Evolutionary conservation across 2,113 vertebrate genomes (phyloP).

Genomic region (Callocephalon fimbriatum): DNA sequence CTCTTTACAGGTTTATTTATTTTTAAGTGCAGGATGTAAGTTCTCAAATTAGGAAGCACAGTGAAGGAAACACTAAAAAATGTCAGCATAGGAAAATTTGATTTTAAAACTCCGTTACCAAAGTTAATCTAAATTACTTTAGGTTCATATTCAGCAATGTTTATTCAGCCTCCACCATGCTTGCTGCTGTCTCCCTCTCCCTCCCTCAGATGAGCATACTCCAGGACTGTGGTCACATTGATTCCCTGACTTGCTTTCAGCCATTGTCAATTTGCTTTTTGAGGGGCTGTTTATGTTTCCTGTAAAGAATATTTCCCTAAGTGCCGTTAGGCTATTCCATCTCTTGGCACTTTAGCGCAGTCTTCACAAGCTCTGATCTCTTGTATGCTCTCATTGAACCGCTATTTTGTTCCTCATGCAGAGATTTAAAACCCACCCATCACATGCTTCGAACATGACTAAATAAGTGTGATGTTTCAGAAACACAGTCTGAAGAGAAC

Average conservation of each 20-base stretch:
- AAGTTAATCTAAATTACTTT: background rate
- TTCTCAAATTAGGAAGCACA: background rate
- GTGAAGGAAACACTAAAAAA: background rate
- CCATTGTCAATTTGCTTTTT: background rate
- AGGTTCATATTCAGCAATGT: background rate
- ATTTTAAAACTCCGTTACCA: background rate
- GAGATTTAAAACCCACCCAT: background rate
- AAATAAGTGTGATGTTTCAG: background rate
- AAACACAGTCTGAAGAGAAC: background rate
- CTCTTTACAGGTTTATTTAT: background rate
- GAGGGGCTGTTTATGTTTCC: background rate
- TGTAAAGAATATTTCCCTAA: background rate
- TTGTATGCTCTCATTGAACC: background rate
- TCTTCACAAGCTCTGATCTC: background rate
- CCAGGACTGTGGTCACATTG: background rate
- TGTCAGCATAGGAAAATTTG: background rate
- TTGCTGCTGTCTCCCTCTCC: background rate
- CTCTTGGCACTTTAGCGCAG: background rate
- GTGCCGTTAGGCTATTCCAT: background rate
- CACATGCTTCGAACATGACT: background rate
- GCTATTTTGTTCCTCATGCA: background rate
- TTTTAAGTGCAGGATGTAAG: background rate
- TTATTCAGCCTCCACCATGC: background rate
- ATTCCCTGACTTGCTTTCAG: background rate
- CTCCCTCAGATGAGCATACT: background rate